A percentile compares a stretch with the other conserved stretches of the same genome.
Evolutionary conservation across 2,113 vertebrate genomes (phyloP).

Genomic region (Ammospiza caudacuta): DNA sequence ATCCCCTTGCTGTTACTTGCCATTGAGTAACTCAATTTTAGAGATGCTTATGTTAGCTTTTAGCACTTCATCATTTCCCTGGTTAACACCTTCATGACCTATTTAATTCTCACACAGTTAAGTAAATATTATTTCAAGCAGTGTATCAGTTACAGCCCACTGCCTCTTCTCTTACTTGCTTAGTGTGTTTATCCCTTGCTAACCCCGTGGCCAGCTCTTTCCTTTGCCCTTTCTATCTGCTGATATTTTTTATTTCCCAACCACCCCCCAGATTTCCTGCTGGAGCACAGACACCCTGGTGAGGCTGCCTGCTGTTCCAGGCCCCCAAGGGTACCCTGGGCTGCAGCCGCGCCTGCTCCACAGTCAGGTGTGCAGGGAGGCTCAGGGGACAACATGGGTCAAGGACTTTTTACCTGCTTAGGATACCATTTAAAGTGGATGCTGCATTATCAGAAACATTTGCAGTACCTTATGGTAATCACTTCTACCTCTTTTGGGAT

Average conservation of each 20-base stretch:
- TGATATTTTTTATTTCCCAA: neutral
- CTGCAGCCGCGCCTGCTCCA: neutral
- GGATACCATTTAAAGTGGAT: neutral
- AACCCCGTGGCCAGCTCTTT: neutral
- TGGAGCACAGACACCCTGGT: neutral
- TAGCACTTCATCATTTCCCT: neutral
- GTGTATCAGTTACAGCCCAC: slow-evolving; percentile 49
- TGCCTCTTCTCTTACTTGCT: slow-evolving; percentile 46
- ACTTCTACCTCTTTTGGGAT: neutral
- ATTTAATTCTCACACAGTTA: slow-evolving; percentile 49
- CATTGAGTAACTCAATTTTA: neutral
- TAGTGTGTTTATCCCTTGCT: slow-evolving; percentile 29
- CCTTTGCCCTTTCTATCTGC: slow-evolving; percentile 13
- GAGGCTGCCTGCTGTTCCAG: neutral
- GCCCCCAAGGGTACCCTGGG: accelerated
- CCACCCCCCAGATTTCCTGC: neutral
- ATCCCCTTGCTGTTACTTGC: neutral
- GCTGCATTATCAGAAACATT: neutral
- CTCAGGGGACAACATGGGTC: neutral
- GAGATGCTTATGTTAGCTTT: neutral
- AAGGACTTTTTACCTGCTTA: neutral
- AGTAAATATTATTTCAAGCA: slow-evolving; percentile 47
- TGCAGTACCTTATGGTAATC: neutral
- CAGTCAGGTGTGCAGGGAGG: accelerated
- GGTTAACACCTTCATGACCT: slow-evolving; percentile 51